phyloP scores from a whole-genome alignment of 2,888 invertebrate species.

The Polymixis flavicincta region DNA sequence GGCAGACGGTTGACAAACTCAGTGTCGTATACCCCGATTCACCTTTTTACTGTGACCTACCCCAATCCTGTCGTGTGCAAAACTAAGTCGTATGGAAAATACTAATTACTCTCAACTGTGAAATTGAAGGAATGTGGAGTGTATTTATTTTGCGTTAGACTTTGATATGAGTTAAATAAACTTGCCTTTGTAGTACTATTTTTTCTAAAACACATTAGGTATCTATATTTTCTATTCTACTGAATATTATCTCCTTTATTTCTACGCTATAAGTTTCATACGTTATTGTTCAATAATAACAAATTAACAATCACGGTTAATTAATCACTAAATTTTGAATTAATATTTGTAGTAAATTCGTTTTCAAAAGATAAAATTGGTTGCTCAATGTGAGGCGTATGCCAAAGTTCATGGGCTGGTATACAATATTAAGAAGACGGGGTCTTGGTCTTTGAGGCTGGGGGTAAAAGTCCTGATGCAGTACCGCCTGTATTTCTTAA shows the following conservation, averaged over 20 bases:
- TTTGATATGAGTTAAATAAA: not conserved
- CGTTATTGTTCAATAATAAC: no score
- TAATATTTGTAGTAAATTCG: no score
- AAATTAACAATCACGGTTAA: no score
- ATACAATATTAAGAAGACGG: no score
- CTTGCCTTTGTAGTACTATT: not conserved
- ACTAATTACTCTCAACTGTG: constrained; percentile 8
- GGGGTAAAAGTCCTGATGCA: no score
- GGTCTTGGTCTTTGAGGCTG: no score
- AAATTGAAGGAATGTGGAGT: not conserved
- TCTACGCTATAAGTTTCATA: not conserved
- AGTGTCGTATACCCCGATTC: constrained; percentile 43
- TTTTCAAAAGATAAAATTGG: no score
- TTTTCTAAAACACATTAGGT: not conserved
- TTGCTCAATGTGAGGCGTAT: no score
- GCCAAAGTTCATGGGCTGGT: no score
- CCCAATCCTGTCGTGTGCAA: constrained; percentile 11
- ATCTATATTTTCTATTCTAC: not conserved
- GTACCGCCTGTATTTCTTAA: no score
- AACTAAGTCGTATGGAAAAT: constrained; percentile 26
- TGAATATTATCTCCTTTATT: not conserved
- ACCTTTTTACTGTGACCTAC: constrained; percentile 45
- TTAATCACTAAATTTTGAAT: no score
- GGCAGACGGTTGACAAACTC: constrained; percentile 51
- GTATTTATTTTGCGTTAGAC: not conserved